Conservation (phyloP, 2,888 invertebrate genomes). For the Lordiphosa fenestrarum region DNA sequence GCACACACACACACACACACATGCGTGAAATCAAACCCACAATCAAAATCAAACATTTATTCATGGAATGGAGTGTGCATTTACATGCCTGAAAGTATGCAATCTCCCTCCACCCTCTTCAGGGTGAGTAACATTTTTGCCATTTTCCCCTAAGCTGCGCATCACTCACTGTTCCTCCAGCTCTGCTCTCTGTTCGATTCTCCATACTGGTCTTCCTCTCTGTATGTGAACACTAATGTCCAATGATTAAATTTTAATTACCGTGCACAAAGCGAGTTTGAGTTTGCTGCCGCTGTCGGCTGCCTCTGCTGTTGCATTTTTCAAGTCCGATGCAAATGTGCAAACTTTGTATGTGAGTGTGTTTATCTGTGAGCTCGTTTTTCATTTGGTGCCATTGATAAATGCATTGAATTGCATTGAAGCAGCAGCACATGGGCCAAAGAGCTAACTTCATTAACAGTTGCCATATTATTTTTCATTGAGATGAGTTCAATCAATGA, state of each 20-base stretch:
- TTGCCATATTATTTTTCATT: conserved; percentile 66
- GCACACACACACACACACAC: conserved; percentile 7
- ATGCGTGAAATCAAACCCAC: conserved; percentile 14
- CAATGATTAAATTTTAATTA: conserved; percentile 75
- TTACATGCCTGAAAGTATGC: conserved; percentile 36
- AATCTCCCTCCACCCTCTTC: conserved; percentile 1
- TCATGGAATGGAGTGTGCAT: conserved; percentile 20
- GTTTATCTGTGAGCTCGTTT: conserved; percentile 28
- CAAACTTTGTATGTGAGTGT: too few species aligned
- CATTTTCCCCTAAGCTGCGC: conserved; percentile 1
- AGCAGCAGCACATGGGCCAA: conserved; percentile 12
- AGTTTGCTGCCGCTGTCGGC: conserved; percentile 35
- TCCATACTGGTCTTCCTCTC: conserved; percentile 2
- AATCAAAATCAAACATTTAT: conserved; percentile 34
- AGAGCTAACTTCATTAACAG: conserved; percentile 69
- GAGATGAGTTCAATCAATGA: not conserved
- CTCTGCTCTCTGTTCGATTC: not conserved
- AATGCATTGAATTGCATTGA: conserved; percentile 19
- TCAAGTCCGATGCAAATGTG: conserved; percentile 43
- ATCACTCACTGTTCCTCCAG: conserved; percentile 34
- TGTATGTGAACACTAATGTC: conserved; percentile 62
- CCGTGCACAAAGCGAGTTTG: conserved; percentile 67
- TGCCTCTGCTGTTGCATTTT: conserved; percentile 47
- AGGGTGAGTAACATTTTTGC: not conserved
- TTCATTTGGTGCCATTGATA: conserved; percentile 32